Evolutionary conservation across 1,140 invertebrate species (phyloP), one percentile per base, ranked within the genome.

Genomic region (Tetragnatha versicolor): DNA sequence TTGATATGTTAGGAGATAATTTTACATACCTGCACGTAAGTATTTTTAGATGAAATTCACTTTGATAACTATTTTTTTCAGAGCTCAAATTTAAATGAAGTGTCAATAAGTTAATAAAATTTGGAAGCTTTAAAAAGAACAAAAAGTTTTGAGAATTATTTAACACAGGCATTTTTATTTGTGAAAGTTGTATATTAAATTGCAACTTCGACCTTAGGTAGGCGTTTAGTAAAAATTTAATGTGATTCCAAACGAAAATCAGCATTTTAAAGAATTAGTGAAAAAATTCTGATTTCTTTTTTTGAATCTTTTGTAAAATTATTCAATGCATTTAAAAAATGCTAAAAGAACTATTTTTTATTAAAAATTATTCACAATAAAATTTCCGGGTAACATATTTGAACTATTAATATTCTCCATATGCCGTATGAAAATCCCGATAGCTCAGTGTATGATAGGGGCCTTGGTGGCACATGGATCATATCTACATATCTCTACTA

Each of bases 141-240:
- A 68, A 51, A 68, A 68, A 68, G 42, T 47, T 68, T 68, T 20
- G 4, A 12, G 5, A n/a, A n/a, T n/a, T n/a, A n/a, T n/a, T n/a
- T 51, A 33, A n/a, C 9, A 4, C 25, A 2, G 65, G 27, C 65
- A 68, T 68, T 31, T 31, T 51, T 33, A 2, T 20, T 22, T 9
- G 20, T 49, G 4, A 27, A 65, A 29, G 1, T 49, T 14, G 33
- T 31, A 51, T 31, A 0, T 7, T 1, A 49, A 33, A 51, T 10
- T 31, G 0, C 0, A 63, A 14, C 20, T 47, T 12, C 42, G 3
- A 12, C 20, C 42, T 47, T 47, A 47, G 42, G 12, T 2, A 17
- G 42, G 42, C 20, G 42, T 17, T 1, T 47, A 17, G 12, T 12
- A 47, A 47, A 20, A 47, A 47, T 47, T 2, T 47, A 47, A 47